Base-by-base conservation (phyloP, 1,140 invertebrate species). In the Nylanderia fulva region DNA sequence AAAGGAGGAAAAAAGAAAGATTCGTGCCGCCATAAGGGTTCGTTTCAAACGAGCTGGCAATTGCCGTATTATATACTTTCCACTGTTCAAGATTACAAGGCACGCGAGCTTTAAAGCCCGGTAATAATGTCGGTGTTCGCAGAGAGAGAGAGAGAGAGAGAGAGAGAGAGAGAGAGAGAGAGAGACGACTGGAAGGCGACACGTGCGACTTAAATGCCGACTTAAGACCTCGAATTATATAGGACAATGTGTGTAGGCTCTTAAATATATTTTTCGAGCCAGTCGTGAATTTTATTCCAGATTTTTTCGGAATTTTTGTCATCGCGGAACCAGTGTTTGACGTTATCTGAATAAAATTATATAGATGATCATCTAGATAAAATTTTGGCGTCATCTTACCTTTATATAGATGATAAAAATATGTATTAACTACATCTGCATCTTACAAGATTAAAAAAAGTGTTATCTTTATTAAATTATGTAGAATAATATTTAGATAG, bases 61-160 rank as follows among this genome's bases (percentile, higher is more conserved):
- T 88, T 89, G 88, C 85, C 68, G 61, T 76, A 80, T 89, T 80
- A 89, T 88, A 88, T 89, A 89, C 74, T 79, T 80, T 33, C 88
- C 79, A 79, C 80, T 85, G 80, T 33, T 86, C 88, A 86, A 89
- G 88, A 89, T 89, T 89, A 89, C 88, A 89, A 89, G 80, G 87
- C 88, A 89, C 88, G 88, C 87, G 87, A 89, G 80, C 80, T 84
- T 88, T 89, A 89, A n/a, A 89, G 88, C 85, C 80, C 80, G 66
- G 80, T 76, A 89, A 89, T 89, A 89, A 89, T 85, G 87, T 89
- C 71, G 74, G 24, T 61, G 79, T 84, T 86, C 79, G 45, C 13
- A 48, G 45, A 58, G 45, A n/a, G 72, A 60, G 29, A 33, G 72
- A 60, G 72, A 60, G 29, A 33, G 72, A 60, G 72, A 60, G 29